Base-by-base conservation (phyloP, 2,888 invertebrate species). In the Chloroclysta siterata region DNA sequence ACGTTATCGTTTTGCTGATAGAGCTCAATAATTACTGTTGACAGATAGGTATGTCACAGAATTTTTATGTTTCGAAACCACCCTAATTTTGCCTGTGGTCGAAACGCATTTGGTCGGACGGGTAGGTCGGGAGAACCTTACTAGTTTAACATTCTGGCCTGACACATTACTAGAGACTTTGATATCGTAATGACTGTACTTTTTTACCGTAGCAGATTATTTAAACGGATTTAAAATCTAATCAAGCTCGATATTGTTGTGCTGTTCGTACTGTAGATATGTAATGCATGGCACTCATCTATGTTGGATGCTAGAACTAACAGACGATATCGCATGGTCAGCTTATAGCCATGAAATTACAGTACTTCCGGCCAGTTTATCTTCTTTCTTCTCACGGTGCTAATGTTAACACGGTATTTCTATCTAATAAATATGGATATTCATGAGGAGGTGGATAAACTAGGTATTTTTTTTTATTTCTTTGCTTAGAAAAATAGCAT, bases 351-450 rank as follows among this genome's bases (percentile, higher is more conserved):
- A 42, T 52, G 15, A 44, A 58, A 47, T 53, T 54, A 63, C 50
- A 41, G 58, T 48, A 54, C 44, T 63, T 53, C 50, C 53, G 57
- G 29, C 36, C 29, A 48, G 53, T 56, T 61, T 50, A 63, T 50
- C 50, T 53, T 63, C 63, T 51, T 58, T 50, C 50, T 53, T 63
- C 63, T 54, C 63, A 63, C 63, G 63, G 50, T 58, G 17, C 44
- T 56, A 39, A 48, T 22, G 22, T 22, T 17, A 56, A 48, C 14
- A 41, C 22, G 5, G n/a, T 46, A 28, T 50, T 41, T 47, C 39
- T 48, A 29, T 14, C 7, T 33, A 48, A 50, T 65, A 52, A 56
- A 53, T 57, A 65, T 58, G 54, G 41, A 64, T 57, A 47, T 42
- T 15, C 50, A 53, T 41, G 39, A 42, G 44, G 53, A 57, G 54